These are phyloP conservation scores for Micropoecilia bifurca DNA, from an alignment of 2,797 vertebrate genomes.

Conservation along the genomic window DNA sequence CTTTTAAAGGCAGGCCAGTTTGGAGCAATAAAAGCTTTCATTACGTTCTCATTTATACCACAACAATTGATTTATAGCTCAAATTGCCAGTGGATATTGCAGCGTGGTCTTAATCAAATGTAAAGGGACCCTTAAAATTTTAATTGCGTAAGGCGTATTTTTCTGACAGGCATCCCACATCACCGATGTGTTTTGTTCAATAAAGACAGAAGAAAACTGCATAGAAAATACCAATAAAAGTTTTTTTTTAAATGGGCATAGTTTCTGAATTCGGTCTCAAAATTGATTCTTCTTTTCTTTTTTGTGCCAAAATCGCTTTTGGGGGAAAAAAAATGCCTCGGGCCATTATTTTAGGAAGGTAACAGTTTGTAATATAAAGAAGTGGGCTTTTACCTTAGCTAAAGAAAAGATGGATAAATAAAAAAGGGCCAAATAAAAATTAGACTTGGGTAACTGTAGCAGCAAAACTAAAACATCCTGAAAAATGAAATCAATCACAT, in stretches of 20 bases:
- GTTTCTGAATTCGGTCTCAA: not conserved
- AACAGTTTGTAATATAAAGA: not conserved
- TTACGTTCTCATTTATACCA: slow-evolving; percentile 2
- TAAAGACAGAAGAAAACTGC: not conserved
- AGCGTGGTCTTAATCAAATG: not conserved
- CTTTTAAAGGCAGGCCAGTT: slow-evolving; percentile 26
- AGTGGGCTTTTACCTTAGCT: not conserved
- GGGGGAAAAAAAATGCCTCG: too few species aligned
- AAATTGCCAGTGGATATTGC: slow-evolving; percentile 1
- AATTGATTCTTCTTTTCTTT: too few species aligned
- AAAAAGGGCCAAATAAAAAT: not conserved
- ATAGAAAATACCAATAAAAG: not conserved
- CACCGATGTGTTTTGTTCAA: not conserved
- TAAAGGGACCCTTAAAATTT: not conserved
- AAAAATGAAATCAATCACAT: not conserved
- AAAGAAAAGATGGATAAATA: not conserved
- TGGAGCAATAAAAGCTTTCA: slow-evolving; percentile 26
- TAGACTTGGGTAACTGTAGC: not conserved
- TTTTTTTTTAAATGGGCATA: not conserved
- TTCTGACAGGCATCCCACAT: not conserved
- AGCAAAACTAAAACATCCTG: not conserved
- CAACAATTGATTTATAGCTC: not conserved
- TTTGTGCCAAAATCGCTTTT: too few species aligned
- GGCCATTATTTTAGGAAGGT: too few species aligned
- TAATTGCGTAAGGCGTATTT: not conserved